phyloP scores from a whole-genome alignment of 2,888 invertebrate genomes.

The Orgyia antiqua region DNA sequence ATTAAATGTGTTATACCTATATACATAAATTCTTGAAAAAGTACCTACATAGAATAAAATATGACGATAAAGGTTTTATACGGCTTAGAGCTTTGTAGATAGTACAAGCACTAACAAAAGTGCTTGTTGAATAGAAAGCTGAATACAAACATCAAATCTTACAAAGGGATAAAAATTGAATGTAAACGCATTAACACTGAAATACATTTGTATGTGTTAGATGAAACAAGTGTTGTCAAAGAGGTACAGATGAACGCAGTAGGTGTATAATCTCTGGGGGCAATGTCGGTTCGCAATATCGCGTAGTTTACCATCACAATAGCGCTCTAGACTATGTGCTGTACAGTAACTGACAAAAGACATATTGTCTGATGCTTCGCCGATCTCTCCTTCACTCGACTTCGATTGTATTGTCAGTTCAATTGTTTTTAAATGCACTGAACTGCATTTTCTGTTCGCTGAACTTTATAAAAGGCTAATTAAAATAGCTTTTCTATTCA shows the following conservation, averaged over 20 bases:
- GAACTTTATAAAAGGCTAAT: no score
- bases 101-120: no score
- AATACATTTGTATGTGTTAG: conserved; percentile 3
- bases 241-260: conserved; percentile 19
- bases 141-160: neutral
- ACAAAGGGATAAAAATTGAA: conserved; percentile 1
- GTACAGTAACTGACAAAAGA: conserved; percentile 31
- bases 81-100: no score
- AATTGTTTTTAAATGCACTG: conserved; percentile 13
- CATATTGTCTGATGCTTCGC: conserved; percentile 27
- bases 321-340: conserved; percentile 19
- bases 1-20: no score
- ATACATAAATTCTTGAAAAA: no score
- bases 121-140: neutral
- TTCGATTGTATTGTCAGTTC: conserved; percentile 22
- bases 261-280: conserved; percentile 30
- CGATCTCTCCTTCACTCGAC: conserved; percentile 19
- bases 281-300: conserved; percentile 30
- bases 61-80: no score
- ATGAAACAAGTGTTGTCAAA: conserved; percentile 13
- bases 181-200: conserved; percentile 5
- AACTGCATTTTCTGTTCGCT: conserved; percentile 3
- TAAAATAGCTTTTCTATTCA: no score
- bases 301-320: conserved; percentile 35
- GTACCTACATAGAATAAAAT: no score